phyloP scores from a whole-genome alignment of 2,888 invertebrate species.

The Atrina japonica region DNA sequence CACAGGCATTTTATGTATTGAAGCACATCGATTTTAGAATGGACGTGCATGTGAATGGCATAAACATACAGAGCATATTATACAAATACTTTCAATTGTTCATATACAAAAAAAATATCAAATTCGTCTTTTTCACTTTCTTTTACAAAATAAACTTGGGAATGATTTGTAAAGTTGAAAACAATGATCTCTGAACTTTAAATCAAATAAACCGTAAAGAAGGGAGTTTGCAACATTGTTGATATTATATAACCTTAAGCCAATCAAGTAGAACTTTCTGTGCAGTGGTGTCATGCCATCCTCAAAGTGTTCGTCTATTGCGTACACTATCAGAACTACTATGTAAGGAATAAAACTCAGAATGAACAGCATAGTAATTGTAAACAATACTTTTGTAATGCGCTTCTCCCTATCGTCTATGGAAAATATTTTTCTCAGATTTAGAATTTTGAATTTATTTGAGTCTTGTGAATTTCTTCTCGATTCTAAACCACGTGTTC shows the following conservation, averaged over 20 bases:
- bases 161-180: slow-evolving; percentile 20
- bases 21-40: too few relatives aligned
- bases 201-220: slow-evolving; percentile 36
- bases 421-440: slow-evolving; percentile 6
- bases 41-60: too few relatives aligned
- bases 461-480: neutral
- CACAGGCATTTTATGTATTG: too few relatives aligned
- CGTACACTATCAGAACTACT: slow-evolving; percentile 34
- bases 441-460: neutral
- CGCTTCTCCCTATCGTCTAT: slow-evolving; percentile 30
- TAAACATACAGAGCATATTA: too few relatives aligned
- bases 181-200: slow-evolving; percentile 32
- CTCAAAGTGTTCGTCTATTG: slow-evolving; percentile 18
- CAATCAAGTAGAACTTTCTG: slow-evolving; percentile 27
- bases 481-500: neutral
- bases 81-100: too few relatives aligned
- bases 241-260: slow-evolving; percentile 28
- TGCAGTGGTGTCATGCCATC: slow-evolving; percentile 13
- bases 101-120: too few relatives aligned
- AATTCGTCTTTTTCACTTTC: too few relatives aligned
- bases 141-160: too few relatives aligned
- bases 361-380: slow-evolving; percentile 34
- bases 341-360: slow-evolving; percentile 34
- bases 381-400: slow-evolving; percentile 38
- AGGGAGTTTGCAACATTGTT: slow-evolving; percentile 36